Base-by-base conservation (phyloP, 2,888 invertebrate species). In the Hydroisotoma schaefferi region DNA sequence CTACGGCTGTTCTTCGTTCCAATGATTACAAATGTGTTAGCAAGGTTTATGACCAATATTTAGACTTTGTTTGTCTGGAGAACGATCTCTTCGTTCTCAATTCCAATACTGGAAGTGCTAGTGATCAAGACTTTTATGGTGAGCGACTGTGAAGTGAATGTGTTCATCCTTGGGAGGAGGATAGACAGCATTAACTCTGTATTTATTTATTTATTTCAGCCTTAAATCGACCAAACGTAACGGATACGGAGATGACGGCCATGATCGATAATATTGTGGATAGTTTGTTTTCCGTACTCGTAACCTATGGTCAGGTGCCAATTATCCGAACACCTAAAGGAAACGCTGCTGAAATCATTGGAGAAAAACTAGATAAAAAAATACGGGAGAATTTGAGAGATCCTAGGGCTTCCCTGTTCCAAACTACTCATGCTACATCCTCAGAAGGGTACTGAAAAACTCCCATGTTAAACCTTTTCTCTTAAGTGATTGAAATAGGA, bases 321-420 rank as follows among this genome's bases (percentile, higher is more conserved):
- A 86, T 93, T 57, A 93, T 94, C 74, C 81, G 94, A 71, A 88
- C 93, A 77, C 94, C 93, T 6, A 86, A 89, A 77, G 94, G 94
- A 52, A 95, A 94, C 79, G 97, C 98, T 0, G 98, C 99, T 0
- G 98, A 99, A 81, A 93, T 95, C 90, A 94, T 99, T 0, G 95
- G 94, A 0, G 90, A 90, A 77, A 94, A 94, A 77, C 80, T 99
- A 64, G 95, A 99, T 74, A 97, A 97, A 77, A 99, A 98, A 77
- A 80, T 99, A 55, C 82, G 95, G 56, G 98, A 99, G 76, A 98
- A 97, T 80, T 80, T 99, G 15, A 88, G 97, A 82, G 98, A 99
- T 79, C 87, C 95, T 0, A 84, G 97, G 74, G 98, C 95, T 77
- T 97, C 94, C 79, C 81, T 99, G 48, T 99, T 99, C 76, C 88